These are phyloP conservation scores for Sibirionetta formosa DNA, from an alignment of 2,797 vertebrate genomes.

Conservation along the genomic window DNA sequence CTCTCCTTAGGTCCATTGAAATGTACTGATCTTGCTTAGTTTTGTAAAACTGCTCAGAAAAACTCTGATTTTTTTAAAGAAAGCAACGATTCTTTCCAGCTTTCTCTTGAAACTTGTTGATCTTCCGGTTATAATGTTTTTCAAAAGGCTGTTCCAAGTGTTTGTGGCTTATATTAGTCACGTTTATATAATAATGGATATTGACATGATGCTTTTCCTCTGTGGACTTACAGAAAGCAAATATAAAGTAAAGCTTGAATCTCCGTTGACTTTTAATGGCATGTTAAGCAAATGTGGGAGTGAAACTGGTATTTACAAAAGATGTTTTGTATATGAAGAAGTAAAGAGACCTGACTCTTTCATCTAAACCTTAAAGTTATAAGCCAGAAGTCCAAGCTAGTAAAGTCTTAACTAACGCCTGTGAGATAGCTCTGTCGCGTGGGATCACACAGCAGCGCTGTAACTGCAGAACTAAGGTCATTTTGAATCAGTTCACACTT, in stretches of 20 bases:
- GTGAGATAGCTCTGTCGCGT: neutral
- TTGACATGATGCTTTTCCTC: neutral
- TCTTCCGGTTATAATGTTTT: neutral
- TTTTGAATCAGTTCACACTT: neutral
- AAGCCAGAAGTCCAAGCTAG: neutral
- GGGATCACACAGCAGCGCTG: neutral
- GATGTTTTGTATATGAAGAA: neutral
- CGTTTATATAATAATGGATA: neutral
- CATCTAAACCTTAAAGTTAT: neutral
- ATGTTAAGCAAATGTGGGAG: neutral
- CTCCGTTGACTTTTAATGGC: neutral
- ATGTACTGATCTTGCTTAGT: neutral
- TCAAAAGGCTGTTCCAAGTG: neutral
- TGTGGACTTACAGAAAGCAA: neutral
- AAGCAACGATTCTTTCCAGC: neutral
- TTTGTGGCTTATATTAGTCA: neutral
- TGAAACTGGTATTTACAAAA: neutral
- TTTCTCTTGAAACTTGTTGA: neutral
- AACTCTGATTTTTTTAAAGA: neutral
- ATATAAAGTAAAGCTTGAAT: neutral
- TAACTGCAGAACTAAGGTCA: neutral
- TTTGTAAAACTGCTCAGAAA: neutral
- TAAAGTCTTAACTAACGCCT: neutral
- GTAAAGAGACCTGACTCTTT: neutral
- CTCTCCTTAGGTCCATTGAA: neutral